These are phyloP conservation scores for Koerneria pararmatus DNA, from an alignment of 2,888 invertebrate genomes.

Conservation along the genomic window DNA sequence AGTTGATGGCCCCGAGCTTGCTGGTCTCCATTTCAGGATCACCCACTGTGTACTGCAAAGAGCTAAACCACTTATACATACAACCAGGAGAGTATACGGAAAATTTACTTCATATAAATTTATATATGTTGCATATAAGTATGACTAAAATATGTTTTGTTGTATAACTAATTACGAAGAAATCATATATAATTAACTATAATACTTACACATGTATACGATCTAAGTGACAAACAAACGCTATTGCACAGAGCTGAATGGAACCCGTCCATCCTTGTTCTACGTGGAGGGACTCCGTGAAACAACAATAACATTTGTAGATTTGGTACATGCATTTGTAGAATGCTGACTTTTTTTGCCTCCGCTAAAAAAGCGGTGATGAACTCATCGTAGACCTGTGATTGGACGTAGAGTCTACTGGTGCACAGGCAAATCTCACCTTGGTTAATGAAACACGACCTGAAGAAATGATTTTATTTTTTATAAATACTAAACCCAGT, in stretches of 20 bases:
- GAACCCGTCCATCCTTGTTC: too few species aligned
- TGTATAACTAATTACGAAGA: too few species aligned
- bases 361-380: slow-evolving; percentile 59
- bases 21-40: slow-evolving; percentile 38
- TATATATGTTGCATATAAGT: too few species aligned
- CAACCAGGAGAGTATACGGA: background rate
- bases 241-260: too few species aligned
- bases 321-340: slow-evolving; percentile 5
- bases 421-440: slow-evolving; percentile 67
- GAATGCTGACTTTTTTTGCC: slow-evolving; percentile 35
- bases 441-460: slow-evolving; percentile 65
- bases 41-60: slow-evolving; percentile 42
- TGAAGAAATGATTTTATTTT: slow-evolving; percentile 34
- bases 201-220: too few species aligned
- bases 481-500: background rate
- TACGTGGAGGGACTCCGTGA: background rate
- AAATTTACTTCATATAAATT: too few species aligned
- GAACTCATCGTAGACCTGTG: slow-evolving; percentile 62
- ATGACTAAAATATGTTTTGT: too few species aligned
- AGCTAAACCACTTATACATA: background rate
- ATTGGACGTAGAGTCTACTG: slow-evolving; percentile 65
- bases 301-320: background rate
- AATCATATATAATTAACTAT: too few species aligned
- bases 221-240: too few species aligned
- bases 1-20: slow-evolving; percentile 63